phyloP scores from a whole-genome alignment of 2,888 invertebrate genomes.

The Homarus gammarus region DNA sequence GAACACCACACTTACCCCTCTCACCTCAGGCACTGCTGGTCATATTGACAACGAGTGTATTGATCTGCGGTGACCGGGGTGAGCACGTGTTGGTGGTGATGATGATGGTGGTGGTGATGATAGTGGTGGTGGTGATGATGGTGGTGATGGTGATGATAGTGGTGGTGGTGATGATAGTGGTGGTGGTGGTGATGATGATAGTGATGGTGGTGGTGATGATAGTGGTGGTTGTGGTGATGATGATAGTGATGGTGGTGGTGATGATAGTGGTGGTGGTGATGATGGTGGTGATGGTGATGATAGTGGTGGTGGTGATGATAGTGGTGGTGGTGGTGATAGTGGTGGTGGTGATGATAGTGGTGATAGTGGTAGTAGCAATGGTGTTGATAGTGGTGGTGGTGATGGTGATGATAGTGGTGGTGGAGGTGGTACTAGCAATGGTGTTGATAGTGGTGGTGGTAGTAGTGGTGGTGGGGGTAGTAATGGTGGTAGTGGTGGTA shows the following conservation, averaged over 20 bases:
- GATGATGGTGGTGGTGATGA: background rate
- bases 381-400: background rate
- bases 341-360: background rate
- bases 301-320: too few species aligned
- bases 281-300: background rate
- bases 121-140: background rate
- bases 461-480: too few species aligned
- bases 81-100: too few species aligned
- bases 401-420: too few species aligned
- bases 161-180: too few species aligned
- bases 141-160: background rate
- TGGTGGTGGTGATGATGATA: too few species aligned
- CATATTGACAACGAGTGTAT: too few species aligned
- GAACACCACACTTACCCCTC: too few species aligned
- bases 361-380: background rate
- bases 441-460: too few species aligned
- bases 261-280: background rate
- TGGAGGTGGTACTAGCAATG: background rate
- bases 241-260: background rate
- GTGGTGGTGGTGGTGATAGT: slow-evolving; percentile 12
- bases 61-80: too few species aligned
- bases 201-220: background rate
- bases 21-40: too few species aligned
- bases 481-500: background rate
- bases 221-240: too few species aligned